Conservation (phyloP, 2,888 invertebrate genomes). For the Brenthis hecate region DNA sequence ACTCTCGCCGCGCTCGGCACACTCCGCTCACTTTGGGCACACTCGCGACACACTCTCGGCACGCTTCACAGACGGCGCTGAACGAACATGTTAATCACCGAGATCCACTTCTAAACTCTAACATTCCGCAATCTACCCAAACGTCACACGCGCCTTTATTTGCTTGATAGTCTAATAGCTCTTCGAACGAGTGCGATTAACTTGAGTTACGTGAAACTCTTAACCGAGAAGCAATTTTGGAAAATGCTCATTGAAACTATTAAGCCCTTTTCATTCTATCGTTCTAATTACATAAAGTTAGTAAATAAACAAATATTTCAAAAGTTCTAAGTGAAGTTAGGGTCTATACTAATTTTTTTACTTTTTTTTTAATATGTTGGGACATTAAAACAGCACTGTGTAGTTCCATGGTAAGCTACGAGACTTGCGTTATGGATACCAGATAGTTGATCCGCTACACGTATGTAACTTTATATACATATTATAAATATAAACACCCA, state of each 20-base stretch:
- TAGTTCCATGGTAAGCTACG: too few relatives aligned
- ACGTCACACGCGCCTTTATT: conserved; percentile 13
- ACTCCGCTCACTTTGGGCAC: not conserved
- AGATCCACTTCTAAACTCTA: conserved; percentile 19
- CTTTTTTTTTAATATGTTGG: too few relatives aligned
- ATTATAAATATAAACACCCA: too few relatives aligned
- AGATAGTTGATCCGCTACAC: too few relatives aligned
- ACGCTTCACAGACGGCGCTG: not conserved
- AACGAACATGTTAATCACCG: conserved; percentile 28
- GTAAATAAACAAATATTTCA: too few relatives aligned
- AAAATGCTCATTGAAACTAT: not conserved
- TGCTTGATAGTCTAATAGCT: conserved; percentile 4
- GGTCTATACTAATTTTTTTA: too few relatives aligned
- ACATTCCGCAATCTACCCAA: conserved; percentile 30
- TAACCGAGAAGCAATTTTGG: not conserved
- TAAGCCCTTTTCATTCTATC: not conserved
- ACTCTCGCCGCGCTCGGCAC: conserved; percentile 1
- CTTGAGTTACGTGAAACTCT: not conserved
- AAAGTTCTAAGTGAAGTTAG: too few relatives aligned
- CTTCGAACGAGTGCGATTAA: conserved; percentile 20
- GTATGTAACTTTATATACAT: too few relatives aligned
- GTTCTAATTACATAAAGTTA: too few relatives aligned
- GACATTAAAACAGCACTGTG: too few relatives aligned
- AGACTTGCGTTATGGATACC: too few relatives aligned
- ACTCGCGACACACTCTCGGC: not conserved